A percentile compares a stretch with the other conserved stretches of the same genome.
Evolutionary conservation across 2,888 invertebrate species (phyloP).

Genomic region (Ophion slaviceki): DNA sequence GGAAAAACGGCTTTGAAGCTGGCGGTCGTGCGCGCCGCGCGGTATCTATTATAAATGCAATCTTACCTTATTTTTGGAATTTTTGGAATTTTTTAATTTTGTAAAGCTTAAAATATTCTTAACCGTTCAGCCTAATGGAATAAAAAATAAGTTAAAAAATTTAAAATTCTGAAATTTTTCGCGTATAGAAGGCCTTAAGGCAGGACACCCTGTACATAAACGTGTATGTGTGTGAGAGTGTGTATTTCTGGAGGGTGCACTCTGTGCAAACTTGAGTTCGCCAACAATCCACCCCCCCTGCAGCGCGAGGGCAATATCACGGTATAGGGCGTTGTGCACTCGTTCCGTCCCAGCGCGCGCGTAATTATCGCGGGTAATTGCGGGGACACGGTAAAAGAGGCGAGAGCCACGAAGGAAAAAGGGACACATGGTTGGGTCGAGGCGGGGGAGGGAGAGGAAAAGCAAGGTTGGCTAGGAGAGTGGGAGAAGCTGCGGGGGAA

Average conservation of each 20-base stretch:
- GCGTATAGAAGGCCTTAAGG: not conserved
- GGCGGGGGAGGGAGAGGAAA: constrained; percentile 31
- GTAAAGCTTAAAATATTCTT: too few species aligned
- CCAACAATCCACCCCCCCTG: constrained; percentile 49
- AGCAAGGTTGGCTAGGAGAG: constrained; percentile 48
- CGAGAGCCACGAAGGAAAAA: constrained; percentile 62
- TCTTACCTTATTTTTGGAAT: too few species aligned
- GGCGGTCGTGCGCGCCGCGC: too few species aligned
- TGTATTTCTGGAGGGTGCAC: not conserved
- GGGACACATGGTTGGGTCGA: constrained; percentile 25
- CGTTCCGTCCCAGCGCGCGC: constrained; percentile 63
- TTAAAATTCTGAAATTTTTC: too few species aligned
- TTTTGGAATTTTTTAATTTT: too few species aligned
- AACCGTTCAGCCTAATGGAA: too few species aligned
- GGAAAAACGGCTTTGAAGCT: too few species aligned
- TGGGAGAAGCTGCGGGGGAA: constrained; percentile 33
- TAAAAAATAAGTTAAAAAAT: too few species aligned
- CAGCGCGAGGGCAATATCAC: constrained; percentile 61
- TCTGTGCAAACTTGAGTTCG: constrained; percentile 63
- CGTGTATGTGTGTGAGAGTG: not conserved
- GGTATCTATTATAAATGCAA: too few species aligned
- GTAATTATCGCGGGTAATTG: constrained; percentile 71
- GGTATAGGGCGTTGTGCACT: constrained; percentile 59
- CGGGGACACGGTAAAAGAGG: constrained; percentile 59
- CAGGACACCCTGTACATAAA: not conserved